These are phyloP conservation scores for Phthorimaea operculella DNA, from an alignment of 1,140 invertebrate species.

Conservation along the genomic window DNA sequence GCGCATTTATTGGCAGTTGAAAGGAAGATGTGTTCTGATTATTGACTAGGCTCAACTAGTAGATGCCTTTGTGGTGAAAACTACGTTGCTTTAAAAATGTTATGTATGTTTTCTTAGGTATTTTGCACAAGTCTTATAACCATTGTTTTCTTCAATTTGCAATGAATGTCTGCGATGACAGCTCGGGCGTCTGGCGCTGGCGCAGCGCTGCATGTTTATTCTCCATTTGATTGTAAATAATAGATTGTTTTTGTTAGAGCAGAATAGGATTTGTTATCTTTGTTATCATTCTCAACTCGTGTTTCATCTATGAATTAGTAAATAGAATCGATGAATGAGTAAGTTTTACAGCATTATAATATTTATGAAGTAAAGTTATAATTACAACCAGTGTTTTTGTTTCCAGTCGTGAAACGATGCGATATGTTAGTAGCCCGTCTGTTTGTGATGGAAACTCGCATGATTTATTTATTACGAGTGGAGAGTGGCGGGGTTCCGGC, in stretches of 20 bases:
- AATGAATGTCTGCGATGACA: constrained; percentile 13
- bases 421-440: not conserved
- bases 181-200: not conserved
- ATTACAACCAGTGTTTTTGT: too few species aligned
- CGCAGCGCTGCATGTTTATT: constrained; percentile 15
- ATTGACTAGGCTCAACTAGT: constrained; percentile 17
- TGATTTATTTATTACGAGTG: constrained; percentile 26
- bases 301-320: not conserved
- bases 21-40: constrained; percentile 29
- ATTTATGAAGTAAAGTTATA: too few species aligned
- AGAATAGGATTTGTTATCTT: constrained; percentile 3
- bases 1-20: constrained; percentile 22
- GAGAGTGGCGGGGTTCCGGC: constrained; percentile 26
- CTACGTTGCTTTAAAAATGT: too few species aligned
- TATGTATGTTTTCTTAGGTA: too few species aligned
- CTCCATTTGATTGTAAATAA: constrained; percentile 20
- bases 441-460: constrained; percentile 15
- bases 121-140: not conserved
- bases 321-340: too few species aligned
- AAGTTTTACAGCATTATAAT: too few species aligned
- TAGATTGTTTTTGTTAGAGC: constrained; percentile 30
- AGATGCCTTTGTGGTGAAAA: too few species aligned
- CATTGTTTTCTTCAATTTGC: constrained; percentile 11
- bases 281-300: constrained; percentile 25
- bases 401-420: too few species aligned